Evolutionary conservation across 2,113 vertebrate species (phyloP).

Genomic region (Telmatochromis brachygnathus): DNA sequence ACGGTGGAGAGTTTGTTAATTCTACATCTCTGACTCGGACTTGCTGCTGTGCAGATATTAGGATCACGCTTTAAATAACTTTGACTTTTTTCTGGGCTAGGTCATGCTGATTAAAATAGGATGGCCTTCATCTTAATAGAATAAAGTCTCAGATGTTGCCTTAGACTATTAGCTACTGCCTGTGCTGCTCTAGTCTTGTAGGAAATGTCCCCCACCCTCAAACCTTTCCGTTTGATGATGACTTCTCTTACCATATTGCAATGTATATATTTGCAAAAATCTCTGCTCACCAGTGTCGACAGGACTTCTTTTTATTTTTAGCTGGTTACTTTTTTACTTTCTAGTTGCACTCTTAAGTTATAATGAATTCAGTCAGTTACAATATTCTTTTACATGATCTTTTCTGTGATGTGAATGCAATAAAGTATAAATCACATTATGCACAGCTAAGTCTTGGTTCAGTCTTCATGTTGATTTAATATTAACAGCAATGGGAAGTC

Average conservation of each 20-base stretch:
- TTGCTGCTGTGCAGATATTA: background rate
- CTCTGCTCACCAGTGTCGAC: background rate
- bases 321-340: background rate
- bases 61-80: background rate
- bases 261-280: background rate
- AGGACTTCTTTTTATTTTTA: background rate
- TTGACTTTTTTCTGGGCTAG: background rate
- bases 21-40: background rate
- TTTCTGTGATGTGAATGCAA: background rate
- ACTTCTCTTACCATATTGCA: background rate
- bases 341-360: background rate
- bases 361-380: background rate
- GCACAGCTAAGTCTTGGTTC: background rate
- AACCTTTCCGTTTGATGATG: background rate
- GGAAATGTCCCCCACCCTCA: background rate
- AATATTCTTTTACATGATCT: background rate
- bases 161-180: background rate
- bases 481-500: background rate
- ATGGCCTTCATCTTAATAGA: conserved; percentile 7
- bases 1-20: background rate
- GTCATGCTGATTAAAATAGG: background rate
- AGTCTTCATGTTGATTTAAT: background rate
- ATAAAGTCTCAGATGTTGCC: conserved; percentile 8
- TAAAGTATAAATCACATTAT: background rate
- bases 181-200: background rate